phyloP scores from a whole-genome alignment of 1,140 invertebrate species.

The Telenomus remus region DNA sequence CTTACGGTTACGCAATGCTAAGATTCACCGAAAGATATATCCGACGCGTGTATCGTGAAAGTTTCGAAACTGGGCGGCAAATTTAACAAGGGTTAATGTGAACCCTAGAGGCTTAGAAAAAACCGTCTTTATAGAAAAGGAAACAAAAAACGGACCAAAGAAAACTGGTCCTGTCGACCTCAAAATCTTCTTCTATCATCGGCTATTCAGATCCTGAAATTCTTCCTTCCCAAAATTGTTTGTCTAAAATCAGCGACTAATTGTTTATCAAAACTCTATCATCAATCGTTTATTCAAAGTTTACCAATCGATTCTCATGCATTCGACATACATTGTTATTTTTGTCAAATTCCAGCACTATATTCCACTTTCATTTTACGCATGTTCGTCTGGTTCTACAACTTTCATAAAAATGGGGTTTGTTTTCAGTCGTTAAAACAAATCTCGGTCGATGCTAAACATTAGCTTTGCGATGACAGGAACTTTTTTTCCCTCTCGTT shows the following conservation, averaged over 20 bases:
- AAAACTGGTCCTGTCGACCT: constrained; percentile 61
- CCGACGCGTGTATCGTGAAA: constrained; percentile 38
- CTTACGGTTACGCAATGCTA: constrained; percentile 33
- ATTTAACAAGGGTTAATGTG: constrained; percentile 58
- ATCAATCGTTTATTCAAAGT: constrained; percentile 41
- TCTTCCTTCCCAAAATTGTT: constrained; percentile 50
- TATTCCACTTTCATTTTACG: not conserved
- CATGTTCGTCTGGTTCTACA: too few relatives aligned
- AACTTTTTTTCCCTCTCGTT: too few relatives aligned
- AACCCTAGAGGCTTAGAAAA: constrained; percentile 47
- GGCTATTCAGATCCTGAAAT: constrained; percentile 48
- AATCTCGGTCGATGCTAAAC: too few relatives aligned
- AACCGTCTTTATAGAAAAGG: constrained; percentile 56
- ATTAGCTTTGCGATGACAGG: too few relatives aligned
- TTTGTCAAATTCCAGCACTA: not conserved
- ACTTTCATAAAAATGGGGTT: too few relatives aligned
- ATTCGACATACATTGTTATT: constrained; percentile 12
- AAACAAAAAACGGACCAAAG: constrained; percentile 42
- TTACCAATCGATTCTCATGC: constrained; percentile 15
- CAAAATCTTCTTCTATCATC: constrained; percentile 46
- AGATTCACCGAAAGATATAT: constrained; percentile 39
- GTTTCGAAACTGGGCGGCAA: constrained; percentile 42
- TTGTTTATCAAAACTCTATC: constrained; percentile 43
- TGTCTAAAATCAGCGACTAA: too few relatives aligned
- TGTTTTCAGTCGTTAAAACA: too few relatives aligned